Conservation (phyloP, 64 coral and sea anemone genomes). For the Montipora sp. region DNA sequence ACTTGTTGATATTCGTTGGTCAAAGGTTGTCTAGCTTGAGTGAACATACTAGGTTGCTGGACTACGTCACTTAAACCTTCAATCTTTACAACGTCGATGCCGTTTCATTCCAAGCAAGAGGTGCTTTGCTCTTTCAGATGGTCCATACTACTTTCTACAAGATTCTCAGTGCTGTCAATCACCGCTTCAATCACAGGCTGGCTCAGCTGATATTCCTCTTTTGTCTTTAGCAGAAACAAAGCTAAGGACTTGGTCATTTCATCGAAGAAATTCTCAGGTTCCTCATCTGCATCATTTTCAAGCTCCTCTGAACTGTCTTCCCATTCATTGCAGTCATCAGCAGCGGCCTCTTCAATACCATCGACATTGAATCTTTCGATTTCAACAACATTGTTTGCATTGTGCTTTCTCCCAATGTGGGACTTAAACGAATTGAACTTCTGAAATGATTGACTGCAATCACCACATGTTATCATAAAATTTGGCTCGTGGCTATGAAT, state of each 20-base stretch:
- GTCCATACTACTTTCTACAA: constrained; percentile 46
- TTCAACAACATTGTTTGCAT: background rate
- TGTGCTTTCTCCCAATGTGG: constrained; percentile 58
- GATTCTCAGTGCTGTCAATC: constrained; percentile 42
- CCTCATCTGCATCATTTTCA: constrained; percentile 5
- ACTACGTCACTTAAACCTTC: constrained; percentile 39
- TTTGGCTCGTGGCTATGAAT: constrained; percentile 76
- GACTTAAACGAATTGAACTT: constrained; percentile 73
- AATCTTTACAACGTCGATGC: constrained; percentile 39
- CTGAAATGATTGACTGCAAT: constrained; percentile 69
- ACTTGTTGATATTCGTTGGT: constrained; percentile 57
- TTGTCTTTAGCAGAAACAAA: constrained; percentile 78
- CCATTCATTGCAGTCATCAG: background rate
- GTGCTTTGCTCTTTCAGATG: constrained; percentile 29
- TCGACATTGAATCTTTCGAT: background rate
- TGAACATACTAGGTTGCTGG: constrained; percentile 33
- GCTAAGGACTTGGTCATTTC: constrained; percentile 62
- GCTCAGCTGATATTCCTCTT: constrained; percentile 67
- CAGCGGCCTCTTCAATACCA: background rate
- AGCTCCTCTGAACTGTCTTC: background rate
- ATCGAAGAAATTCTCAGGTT: constrained; percentile 13
- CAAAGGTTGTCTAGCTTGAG: constrained; percentile 37
- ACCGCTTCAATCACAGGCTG: constrained; percentile 48
- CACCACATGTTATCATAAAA: constrained; percentile 60
- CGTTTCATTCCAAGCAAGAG: constrained; percentile 34